Evolutionary conservation across 2,888 invertebrate genomes (phyloP).

Genomic region (Agrypnus murinus): DNA sequence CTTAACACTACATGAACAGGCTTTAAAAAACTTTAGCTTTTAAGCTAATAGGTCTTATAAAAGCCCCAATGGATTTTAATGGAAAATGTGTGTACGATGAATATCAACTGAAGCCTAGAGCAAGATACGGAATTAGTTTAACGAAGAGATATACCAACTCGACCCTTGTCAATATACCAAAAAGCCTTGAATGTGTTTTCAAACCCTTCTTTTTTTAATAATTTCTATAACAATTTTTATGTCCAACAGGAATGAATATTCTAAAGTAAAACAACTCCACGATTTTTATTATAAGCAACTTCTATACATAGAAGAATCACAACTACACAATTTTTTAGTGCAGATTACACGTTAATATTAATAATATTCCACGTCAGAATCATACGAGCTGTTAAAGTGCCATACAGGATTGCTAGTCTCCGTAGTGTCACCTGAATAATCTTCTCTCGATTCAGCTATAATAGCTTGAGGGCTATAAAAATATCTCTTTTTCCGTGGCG

Average conservation of each 20-base stretch:
- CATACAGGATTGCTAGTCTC: slow-evolving; percentile 1
- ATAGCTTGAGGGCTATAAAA: too few relatives aligned
- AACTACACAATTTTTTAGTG: too few relatives aligned
- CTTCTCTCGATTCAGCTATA: not conserved
- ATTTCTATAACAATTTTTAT: too few relatives aligned
- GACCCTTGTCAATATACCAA: too few relatives aligned
- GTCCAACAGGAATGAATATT: too few relatives aligned
- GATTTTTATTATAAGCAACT: too few relatives aligned
- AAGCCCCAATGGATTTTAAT: slow-evolving; percentile 19
- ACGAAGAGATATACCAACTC: not conserved
- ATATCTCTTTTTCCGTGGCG: not conserved
- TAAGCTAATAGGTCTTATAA: slow-evolving; percentile 22
- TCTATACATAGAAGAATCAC: too few relatives aligned
- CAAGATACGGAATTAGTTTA: not conserved
- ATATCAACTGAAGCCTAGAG: slow-evolving; percentile 15
- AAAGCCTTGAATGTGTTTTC: too few relatives aligned
- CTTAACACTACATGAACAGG: not conserved
- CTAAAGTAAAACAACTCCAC: too few relatives aligned
- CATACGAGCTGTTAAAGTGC: not conserved
- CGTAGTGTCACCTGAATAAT: slow-evolving; percentile 5
- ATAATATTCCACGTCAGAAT: too few relatives aligned
- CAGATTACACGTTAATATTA: too few relatives aligned
- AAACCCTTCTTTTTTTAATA: too few relatives aligned
- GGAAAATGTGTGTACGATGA: slow-evolving; percentile 21
- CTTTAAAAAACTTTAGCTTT: not conserved